These are phyloP conservation scores for Cryptocephalus primarius DNA, from an alignment of 2,888 invertebrate genomes.

Conservation along the genomic window DNA sequence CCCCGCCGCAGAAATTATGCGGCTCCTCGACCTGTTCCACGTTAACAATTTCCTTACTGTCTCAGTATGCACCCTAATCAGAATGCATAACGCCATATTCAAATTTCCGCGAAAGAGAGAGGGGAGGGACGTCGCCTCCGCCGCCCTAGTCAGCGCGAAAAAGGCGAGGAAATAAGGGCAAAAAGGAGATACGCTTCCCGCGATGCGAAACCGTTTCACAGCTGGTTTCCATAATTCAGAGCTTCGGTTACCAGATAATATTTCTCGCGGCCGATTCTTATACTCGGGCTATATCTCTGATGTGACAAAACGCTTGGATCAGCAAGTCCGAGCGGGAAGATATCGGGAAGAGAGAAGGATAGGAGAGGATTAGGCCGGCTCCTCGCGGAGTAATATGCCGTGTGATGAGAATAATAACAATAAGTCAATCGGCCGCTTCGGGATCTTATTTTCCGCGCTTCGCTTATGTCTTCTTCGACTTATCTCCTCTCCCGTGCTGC, in stretches of 20 bases:
- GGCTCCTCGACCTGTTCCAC: too few species aligned
- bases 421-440: constrained; percentile 28
- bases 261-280: constrained; percentile 32
- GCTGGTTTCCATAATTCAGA: too few species aligned
- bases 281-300: constrained; percentile 23
- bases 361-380: constrained; percentile 24
- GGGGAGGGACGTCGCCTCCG: not conserved
- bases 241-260: constrained; percentile 23
- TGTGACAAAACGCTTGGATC: constrained; percentile 33
- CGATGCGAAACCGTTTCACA: too few species aligned
- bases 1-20: too few species aligned
- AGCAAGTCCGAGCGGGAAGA: too few species aligned
- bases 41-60: too few species aligned
- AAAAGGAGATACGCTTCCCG: too few species aligned
- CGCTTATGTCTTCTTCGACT: too few species aligned
- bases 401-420: constrained; percentile 39
- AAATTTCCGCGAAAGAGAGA: not conserved
- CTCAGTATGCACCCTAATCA: too few species aligned
- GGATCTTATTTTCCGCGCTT: too few species aligned
- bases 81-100: constrained; percentile 2
- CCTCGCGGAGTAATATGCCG: constrained; percentile 34
- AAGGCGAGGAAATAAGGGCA: too few species aligned
- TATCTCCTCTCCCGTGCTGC: too few species aligned
- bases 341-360: constrained; percentile 11
- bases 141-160: constrained; percentile 1